Conservation (phyloP, 2,888 invertebrate species). For the Clepsis dumicolana region DNA sequence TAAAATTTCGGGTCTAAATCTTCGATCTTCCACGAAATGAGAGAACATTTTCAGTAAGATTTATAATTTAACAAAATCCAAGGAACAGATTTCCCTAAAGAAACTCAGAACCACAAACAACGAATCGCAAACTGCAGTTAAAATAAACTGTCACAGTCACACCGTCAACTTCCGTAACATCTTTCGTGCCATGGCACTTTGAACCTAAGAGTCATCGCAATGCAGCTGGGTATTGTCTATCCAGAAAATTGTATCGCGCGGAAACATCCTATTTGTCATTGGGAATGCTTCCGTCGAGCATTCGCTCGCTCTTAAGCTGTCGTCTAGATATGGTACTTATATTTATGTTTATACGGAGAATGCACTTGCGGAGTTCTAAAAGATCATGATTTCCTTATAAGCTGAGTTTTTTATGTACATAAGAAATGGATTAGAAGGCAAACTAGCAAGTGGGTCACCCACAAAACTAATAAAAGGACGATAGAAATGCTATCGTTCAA, state of each 20-base stretch:
- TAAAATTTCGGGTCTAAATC: no score
- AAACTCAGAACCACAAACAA: not conserved
- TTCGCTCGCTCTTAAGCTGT: constrained; percentile 5
- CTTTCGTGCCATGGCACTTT: not conserved
- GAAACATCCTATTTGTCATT: constrained; percentile 24
- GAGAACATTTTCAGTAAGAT: not conserved
- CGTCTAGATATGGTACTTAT: not conserved
- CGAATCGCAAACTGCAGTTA: not conserved
- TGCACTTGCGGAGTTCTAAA: no score
- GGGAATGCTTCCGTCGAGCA: not conserved
- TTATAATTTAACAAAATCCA: not conserved
- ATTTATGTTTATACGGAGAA: not conserved
- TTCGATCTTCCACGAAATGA: not conserved
- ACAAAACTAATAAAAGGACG: no score
- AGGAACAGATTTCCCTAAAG: not conserved
- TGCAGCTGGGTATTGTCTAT: not conserved
- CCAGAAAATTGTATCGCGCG: not conserved
- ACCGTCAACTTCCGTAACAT: not conserved
- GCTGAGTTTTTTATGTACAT: no score
- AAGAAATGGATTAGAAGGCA: no score
- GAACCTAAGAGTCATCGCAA: not conserved
- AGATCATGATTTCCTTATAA: not conserved
- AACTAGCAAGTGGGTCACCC: no score
- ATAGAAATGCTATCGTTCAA: no score
- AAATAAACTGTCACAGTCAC: not conserved